Conservation (phyloP, 2,888 invertebrate species). For the Tiphia femorata region DNA sequence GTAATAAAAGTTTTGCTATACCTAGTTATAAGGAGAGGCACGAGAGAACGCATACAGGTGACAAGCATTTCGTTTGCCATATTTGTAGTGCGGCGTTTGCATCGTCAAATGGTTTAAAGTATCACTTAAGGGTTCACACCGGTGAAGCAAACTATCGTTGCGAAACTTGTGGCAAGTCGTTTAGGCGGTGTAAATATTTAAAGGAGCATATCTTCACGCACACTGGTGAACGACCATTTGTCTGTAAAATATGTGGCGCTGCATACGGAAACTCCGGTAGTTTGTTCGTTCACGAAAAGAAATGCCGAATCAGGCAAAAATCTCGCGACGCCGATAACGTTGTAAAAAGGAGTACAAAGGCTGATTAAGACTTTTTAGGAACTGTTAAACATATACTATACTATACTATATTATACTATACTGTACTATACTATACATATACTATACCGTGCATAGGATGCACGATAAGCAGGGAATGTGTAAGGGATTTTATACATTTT, state of each 20-base stretch:
- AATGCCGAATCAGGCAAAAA: slow-evolving; percentile 32
- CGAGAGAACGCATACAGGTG: slow-evolving; percentile 40
- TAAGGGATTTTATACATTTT: too few relatives aligned
- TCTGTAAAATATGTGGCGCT: slow-evolving; percentile 41
- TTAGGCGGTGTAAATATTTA: slow-evolving; percentile 42
- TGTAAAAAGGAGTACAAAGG: too few relatives aligned
- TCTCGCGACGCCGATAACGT: too few relatives aligned
- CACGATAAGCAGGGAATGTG: too few relatives aligned
- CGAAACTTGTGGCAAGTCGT: slow-evolving; percentile 45
- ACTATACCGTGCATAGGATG: too few relatives aligned
- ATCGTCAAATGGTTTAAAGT: slow-evolving; percentile 47
- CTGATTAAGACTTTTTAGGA: too few relatives aligned
- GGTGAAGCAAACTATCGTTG: slow-evolving; percentile 48
- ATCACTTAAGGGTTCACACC: slow-evolving; percentile 43
- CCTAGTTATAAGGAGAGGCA: slow-evolving; percentile 49
- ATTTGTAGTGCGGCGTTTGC: slow-evolving; percentile 46
- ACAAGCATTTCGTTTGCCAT: slow-evolving; percentile 46
- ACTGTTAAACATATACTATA: too few relatives aligned
- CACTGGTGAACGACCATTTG: slow-evolving; percentile 49
- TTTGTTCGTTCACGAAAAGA: slow-evolving; percentile 45
- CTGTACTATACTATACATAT: too few relatives aligned
- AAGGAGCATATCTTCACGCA: slow-evolving; percentile 49
- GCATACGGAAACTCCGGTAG: slow-evolving; percentile 48
- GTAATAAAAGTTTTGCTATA: slow-evolving; percentile 45
- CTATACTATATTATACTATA: too few relatives aligned